Conservation (phyloP, 2,888 invertebrate species). For the Drosophila basisetae region DNA sequence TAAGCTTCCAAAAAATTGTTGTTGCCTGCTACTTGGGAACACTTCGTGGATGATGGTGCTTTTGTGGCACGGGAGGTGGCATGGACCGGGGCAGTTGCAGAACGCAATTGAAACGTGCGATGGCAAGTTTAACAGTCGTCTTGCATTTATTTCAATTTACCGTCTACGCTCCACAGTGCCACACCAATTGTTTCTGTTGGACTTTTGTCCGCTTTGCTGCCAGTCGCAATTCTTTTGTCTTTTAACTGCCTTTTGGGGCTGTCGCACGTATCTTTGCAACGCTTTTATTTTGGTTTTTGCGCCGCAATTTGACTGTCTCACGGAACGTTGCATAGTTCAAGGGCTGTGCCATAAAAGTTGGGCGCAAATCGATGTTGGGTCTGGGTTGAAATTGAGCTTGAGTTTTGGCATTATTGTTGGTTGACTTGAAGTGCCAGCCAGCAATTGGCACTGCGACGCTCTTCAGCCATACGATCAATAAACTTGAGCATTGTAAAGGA, state of each 20-base stretch:
- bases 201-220: constrained; percentile 30
- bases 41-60: constrained; percentile 55
- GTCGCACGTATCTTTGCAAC: constrained; percentile 58
- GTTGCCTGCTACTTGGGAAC: constrained; percentile 61
- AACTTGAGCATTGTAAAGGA: constrained; percentile 10
- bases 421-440: constrained; percentile 17
- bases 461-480: constrained; percentile 29
- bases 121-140: constrained; percentile 79
- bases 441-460: constrained; percentile 40
- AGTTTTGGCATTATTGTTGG: constrained; percentile 20
- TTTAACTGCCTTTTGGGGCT: constrained; percentile 67
- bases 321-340: constrained; percentile 46
- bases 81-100: constrained; percentile 29
- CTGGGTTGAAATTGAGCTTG: background rate
- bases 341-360: constrained; percentile 18
- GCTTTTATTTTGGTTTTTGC: constrained; percentile 13
- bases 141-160: constrained; percentile 79
- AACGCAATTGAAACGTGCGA: constrained; percentile 80
- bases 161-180: constrained; percentile 49
- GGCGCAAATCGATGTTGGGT: background rate
- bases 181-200: constrained; percentile 22
- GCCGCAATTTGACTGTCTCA: constrained; percentile 64
- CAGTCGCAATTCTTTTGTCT: constrained; percentile 75
- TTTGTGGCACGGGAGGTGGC: background rate
- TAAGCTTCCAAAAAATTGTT: constrained; percentile 69